Percentiles rank a stretch among this genome's conserved stretches.
Conservation (phyloP, 2,888 invertebrate species). For the Ceriagrion tenellum region DNA sequence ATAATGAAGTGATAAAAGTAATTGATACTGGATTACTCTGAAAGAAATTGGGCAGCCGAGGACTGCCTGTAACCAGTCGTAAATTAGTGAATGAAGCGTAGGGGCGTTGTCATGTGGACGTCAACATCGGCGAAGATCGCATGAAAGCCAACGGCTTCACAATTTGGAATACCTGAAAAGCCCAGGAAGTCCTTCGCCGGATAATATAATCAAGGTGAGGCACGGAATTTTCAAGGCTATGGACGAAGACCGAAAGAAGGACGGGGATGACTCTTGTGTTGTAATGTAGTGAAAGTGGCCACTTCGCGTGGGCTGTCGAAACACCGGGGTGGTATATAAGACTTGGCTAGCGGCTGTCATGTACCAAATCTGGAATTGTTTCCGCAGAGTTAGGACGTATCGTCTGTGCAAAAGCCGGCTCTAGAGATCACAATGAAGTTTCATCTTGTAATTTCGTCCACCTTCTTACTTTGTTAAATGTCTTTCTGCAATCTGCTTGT, state of each 20-base stretch:
- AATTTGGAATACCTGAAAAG: conserved; percentile 47
- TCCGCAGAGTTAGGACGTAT: conserved; percentile 9
- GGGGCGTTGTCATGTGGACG: conserved; percentile 44
- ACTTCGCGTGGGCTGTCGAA: conserved; percentile 60
- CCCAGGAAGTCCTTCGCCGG: conserved; percentile 54
- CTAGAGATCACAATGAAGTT: conserved; percentile 36
- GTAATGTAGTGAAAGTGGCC: conserved; percentile 65
- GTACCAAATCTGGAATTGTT: conserved; percentile 2
- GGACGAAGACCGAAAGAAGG: conserved; percentile 47
- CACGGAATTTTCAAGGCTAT: conserved; percentile 57
- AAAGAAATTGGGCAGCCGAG: not conserved
- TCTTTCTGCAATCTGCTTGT: not conserved
- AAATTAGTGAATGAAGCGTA: not conserved
- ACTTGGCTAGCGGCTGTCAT: conserved; percentile 21
- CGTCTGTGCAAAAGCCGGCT: not conserved
- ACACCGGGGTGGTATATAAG: conserved; percentile 53
- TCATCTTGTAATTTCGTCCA: conserved; percentile 30
- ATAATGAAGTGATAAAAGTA: not conserved
- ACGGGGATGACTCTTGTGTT: conserved; percentile 60
- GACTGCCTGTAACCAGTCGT: not conserved
- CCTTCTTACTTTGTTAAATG: not conserved
- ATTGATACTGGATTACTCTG: not conserved
- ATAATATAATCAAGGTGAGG: conserved; percentile 60
- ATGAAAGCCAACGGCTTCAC: conserved; percentile 11
- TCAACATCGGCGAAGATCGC: conserved; percentile 7